A percentile compares a stretch with the other conserved stretches of the same genome.
Evolutionary conservation across 1,140 invertebrate genomes (phyloP).

Genomic region (Apis florea): DNA sequence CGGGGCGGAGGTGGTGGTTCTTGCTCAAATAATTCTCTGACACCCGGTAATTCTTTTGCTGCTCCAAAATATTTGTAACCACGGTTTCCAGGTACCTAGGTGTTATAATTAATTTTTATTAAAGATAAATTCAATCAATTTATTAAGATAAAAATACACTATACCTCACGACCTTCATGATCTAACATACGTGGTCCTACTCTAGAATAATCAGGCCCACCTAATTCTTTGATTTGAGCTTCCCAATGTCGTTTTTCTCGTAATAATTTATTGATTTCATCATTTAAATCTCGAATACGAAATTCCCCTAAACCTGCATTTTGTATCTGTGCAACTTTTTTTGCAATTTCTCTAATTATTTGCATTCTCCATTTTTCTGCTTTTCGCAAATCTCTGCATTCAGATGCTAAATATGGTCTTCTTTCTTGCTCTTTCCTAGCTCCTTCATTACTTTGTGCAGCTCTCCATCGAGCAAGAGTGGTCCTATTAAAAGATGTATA

Average conservation of each 20-base stretch:
- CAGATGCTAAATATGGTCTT: slow-evolving; percentile 95
- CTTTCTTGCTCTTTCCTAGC: slow-evolving; percentile 89
- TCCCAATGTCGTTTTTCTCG: slow-evolving; percentile 99
- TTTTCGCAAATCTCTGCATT: slow-evolving; percentile 93
- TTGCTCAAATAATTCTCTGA: slow-evolving; percentile 98
- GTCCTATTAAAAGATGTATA: slow-evolving; percentile 84
- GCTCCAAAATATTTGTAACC: slow-evolving; percentile 99
- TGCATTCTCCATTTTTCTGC: slow-evolving; percentile 98
- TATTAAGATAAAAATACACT: neutral
- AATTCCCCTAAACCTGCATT: slow-evolving; percentile 99
- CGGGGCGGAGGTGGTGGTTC: slow-evolving; percentile 93
- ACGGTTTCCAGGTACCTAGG: slow-evolving; percentile 93
- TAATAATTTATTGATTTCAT: slow-evolving; percentile 99
- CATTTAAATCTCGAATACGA: slow-evolving; percentile 97
- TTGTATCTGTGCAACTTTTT: slow-evolving; percentile 99
- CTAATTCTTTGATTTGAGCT: slow-evolving; percentile 95
- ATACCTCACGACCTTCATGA: slow-evolving; percentile 94
- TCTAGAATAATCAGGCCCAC: slow-evolving; percentile 96
- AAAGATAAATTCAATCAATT: neutral
- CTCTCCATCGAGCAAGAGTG: slow-evolving; percentile 96
- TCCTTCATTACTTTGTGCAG: slow-evolving; percentile 93
- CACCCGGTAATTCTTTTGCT: slow-evolving; percentile 98
- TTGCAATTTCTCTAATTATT: slow-evolving; percentile 97
- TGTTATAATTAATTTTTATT: neutral
- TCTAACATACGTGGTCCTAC: slow-evolving; percentile 97